Evolutionary conservation across 92 coral and sea anemone species (phyloP).

Genomic region (Epizoanthus scotinus): DNA sequence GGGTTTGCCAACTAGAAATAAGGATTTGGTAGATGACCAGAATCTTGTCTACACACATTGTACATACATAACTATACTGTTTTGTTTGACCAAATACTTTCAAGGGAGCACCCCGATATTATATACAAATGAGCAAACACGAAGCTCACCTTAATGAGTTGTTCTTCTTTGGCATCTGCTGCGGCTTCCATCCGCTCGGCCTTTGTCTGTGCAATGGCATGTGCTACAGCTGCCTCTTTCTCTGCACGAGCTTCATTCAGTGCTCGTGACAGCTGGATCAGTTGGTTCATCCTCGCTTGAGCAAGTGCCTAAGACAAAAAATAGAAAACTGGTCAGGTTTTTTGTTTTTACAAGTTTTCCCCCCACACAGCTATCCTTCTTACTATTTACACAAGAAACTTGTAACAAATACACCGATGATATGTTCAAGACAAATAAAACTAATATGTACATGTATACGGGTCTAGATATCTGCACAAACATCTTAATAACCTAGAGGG

Average conservation of each 20-base stretch:
- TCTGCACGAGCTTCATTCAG: slow-evolving; percentile 94
- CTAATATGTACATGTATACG: too few species aligned
- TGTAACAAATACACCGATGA: too few species aligned
- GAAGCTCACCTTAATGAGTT: slow-evolving; percentile 83
- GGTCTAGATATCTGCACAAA: too few species aligned
- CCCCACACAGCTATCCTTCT: too few species aligned
- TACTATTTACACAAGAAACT: too few species aligned
- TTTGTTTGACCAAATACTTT: too few species aligned
- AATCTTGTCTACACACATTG: too few species aligned
- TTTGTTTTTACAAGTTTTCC: background rate
- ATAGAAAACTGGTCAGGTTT: background rate
- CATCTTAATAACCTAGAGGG: too few species aligned
- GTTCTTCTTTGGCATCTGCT: slow-evolving; percentile 95
- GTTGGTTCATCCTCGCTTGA: slow-evolving; percentile 93
- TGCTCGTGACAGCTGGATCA: slow-evolving; percentile 93
- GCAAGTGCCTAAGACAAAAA: slow-evolving; percentile 68
- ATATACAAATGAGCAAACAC: background rate
- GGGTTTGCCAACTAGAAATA: too few species aligned
- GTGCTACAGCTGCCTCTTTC: slow-evolving; percentile 87
- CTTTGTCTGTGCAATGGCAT: slow-evolving; percentile 86
- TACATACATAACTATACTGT: too few species aligned
- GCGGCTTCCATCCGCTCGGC: slow-evolving; percentile 95
- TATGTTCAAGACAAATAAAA: too few species aligned
- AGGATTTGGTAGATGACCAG: too few species aligned
- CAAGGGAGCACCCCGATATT: background rate